These are phyloP conservation scores for Ascidia mentula DNA, from an alignment of 23 tunicate species.

Conservation along the genomic window DNA sequence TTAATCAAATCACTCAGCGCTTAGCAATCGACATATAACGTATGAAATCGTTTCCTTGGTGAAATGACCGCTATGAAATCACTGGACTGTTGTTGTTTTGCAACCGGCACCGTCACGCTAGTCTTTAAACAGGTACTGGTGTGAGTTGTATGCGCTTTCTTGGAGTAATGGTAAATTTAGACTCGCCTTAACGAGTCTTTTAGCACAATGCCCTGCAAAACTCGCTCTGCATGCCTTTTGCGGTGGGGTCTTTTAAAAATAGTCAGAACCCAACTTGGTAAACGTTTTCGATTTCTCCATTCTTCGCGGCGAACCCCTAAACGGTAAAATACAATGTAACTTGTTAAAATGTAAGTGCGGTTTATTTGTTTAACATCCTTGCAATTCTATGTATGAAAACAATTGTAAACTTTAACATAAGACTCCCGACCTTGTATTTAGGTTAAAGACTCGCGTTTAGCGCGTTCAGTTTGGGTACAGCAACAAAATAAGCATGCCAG, in stretches of 20 bases:
- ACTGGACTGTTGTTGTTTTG: not conserved
- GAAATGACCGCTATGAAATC: not conserved
- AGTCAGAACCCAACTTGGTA: not conserved
- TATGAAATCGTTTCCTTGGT: not conserved
- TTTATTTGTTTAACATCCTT: too few relatives aligned
- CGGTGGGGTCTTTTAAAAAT: not conserved
- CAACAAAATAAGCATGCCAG: too few relatives aligned
- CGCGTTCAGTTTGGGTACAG: too few relatives aligned
- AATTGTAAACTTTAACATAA: too few relatives aligned
- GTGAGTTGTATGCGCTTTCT: not conserved
- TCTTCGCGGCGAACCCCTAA: too few relatives aligned
- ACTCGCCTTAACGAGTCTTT: not conserved
- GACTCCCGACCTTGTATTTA: too few relatives aligned
- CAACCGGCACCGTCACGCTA: not conserved
- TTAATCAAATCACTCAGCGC: too few relatives aligned
- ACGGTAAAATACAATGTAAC: too few relatives aligned
- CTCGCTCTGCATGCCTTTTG: not conserved
- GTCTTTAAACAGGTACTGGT: not conserved
- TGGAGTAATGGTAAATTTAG: not conserved
- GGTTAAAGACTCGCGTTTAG: too few relatives aligned
- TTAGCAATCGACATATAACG: not conserved
- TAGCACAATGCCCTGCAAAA: not conserved
- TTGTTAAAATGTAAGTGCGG: too few relatives aligned
- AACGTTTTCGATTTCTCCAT: too few relatives aligned
- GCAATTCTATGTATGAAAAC: too few relatives aligned